Evolutionary conservation across 2,113 vertebrate genomes (phyloP).

Genomic region (Nesoenas mayeri): DNA sequence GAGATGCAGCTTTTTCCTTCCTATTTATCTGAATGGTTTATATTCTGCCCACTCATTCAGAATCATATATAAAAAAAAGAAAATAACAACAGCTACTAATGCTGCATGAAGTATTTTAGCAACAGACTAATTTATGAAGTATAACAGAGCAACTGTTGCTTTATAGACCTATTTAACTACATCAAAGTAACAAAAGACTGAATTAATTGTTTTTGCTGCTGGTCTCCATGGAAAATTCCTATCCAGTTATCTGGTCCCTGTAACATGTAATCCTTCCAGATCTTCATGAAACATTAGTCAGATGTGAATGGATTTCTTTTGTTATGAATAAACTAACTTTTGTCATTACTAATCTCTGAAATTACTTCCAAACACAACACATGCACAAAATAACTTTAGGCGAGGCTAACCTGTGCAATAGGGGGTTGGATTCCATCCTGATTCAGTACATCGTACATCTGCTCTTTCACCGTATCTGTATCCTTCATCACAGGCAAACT

Average conservation of each 20-base stretch:
- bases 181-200: background rate
- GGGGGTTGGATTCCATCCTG: constrained; percentile 67
- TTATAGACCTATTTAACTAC: background rate
- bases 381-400: background rate
- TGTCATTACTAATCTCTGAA: background rate
- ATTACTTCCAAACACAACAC: background rate
- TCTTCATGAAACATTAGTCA: background rate
- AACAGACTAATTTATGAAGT: background rate
- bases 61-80: background rate
- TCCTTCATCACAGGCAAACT: constrained; percentile 47
- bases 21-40: background rate
- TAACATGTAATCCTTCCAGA: background rate
- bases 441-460: constrained; percentile 47
- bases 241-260: background rate
- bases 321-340: background rate
- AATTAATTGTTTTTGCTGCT: background rate
- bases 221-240: background rate
- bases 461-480: constrained; percentile 29
- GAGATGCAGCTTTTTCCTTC: background rate
- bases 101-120: background rate
- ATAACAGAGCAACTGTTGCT: background rate
- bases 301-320: background rate
- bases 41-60: background rate
- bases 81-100: background rate
- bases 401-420: constrained; percentile 62